Percentiles rank a stretch among this genome's conserved stretches.
These are phyloP conservation scores for Drosophila subpulchrella DNA, from an alignment of 1,140 invertebrate genomes.

Conservation along the genomic window DNA sequence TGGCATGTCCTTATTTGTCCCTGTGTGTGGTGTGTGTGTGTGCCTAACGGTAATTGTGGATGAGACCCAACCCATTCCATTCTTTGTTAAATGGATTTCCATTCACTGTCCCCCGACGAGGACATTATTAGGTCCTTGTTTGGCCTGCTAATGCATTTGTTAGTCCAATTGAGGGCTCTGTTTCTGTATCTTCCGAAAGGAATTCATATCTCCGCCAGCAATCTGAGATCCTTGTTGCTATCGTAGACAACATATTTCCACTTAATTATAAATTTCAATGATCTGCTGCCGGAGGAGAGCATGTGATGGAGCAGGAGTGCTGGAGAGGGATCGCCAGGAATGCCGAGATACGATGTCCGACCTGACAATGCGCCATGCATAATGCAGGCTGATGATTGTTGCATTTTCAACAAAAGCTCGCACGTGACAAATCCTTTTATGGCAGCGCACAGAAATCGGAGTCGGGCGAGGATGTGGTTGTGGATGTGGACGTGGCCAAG, in stretches of 20 bases:
- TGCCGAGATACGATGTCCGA: constrained; percentile 49
- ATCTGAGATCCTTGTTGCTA: constrained; percentile 54
- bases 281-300: constrained; percentile 30
- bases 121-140: constrained; percentile 56
- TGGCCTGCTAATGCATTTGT: constrained; percentile 47
- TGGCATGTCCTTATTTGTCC: constrained; percentile 50
- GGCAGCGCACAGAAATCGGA: constrained; percentile 59
- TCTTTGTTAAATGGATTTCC: constrained; percentile 41
- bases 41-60: constrained; percentile 72
- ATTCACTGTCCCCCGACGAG: constrained; percentile 13
- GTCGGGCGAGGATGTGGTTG: not conserved
- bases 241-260: constrained; percentile 68
- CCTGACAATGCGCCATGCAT: constrained; percentile 69
- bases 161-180: constrained; percentile 31
- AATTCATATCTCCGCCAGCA: constrained; percentile 51
- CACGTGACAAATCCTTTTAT: constrained; percentile 85
- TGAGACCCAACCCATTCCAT: constrained; percentile 20
- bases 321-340: constrained; percentile 42
- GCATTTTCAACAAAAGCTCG: constrained; percentile 83
- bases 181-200: not conserved
- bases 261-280: constrained; percentile 82
- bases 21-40: constrained; percentile 12
- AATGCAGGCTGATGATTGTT: constrained; percentile 82
- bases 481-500: constrained; percentile 3
- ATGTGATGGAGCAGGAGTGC: constrained; percentile 11